phyloP scores from a whole-genome alignment of 2,888 invertebrate species.

The Melangyna quadrimaculata region DNA sequence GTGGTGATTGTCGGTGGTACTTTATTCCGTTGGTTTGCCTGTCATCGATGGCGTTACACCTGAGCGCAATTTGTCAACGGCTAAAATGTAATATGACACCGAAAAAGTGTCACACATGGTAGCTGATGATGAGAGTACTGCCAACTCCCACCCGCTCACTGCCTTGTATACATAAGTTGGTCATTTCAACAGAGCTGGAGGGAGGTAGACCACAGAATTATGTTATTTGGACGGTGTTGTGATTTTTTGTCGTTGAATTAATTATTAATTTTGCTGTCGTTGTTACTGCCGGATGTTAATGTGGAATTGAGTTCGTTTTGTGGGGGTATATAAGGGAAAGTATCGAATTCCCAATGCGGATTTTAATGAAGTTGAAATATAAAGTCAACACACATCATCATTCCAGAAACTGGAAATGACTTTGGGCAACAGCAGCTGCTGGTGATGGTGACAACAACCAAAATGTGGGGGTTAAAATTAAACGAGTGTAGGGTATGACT shows the following conservation, averaged over 20 bases:
- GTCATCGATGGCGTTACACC: constrained; percentile 68
- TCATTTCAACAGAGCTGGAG: neutral
- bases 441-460: constrained; percentile 9
- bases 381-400: constrained; percentile 48
- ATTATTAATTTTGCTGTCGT: constrained; percentile 16
- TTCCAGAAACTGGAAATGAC: constrained; percentile 9
- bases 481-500: neutral
- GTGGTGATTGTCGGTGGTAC: neutral
- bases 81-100: constrained; percentile 60
- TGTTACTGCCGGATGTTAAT: constrained; percentile 14
- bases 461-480: neutral
- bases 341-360: constrained; percentile 65
- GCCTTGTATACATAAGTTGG: neutral
- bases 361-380: constrained; percentile 65
- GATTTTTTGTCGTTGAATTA: constrained; percentile 27
- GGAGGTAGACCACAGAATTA: constrained; percentile 32
- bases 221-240: constrained; percentile 39
- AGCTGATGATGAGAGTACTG: neutral
- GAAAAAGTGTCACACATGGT: constrained; percentile 6
- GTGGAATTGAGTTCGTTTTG: neutral
- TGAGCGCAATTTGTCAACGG: constrained; percentile 66
- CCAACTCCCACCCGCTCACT: neutral
- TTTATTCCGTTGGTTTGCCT: constrained; percentile 37
- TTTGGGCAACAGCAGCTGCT: neutral
- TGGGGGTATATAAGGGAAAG: neutral